Percentiles rank a stretch among this genome's conserved stretches.
Conservation (phyloP, 2,113 vertebrate genomes). For the Stegostoma tigrinum region DNA sequence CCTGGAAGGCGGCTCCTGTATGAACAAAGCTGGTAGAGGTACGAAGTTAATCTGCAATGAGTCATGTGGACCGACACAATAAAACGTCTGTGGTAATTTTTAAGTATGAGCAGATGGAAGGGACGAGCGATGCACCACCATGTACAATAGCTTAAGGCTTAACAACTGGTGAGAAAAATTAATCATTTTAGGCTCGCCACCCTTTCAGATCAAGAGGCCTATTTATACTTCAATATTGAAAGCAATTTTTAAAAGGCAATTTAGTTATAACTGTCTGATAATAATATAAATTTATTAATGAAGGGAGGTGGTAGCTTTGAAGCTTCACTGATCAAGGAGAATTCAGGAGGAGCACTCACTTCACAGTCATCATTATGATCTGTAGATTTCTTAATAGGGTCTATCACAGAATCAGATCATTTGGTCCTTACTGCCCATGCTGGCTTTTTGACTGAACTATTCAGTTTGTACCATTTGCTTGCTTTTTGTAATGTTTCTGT, state of each 20-base stretch:
- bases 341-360: background rate
- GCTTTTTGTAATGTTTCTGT: background rate
- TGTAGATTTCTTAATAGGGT: background rate
- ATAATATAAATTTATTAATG: conserved; percentile 3
- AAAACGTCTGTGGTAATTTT: background rate
- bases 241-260: background rate
- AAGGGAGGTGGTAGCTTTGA: background rate
- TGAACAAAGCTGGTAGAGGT: background rate
- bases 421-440: background rate
- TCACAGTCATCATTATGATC: background rate
- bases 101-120: background rate
- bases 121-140: background rate
- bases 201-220: background rate
- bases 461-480: background rate
- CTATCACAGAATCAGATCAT: background rate
- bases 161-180: background rate
- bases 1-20: background rate
- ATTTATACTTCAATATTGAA: conserved; percentile 2
- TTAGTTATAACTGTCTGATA: background rate
- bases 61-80: background rate
- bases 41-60: background rate
- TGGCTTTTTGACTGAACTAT: background rate
- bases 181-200: background rate
- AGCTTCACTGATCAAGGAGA: background rate
- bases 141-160: background rate